A percentile compares a stretch with the other conserved stretches of the same genome.
Conservation (phyloP, 1,140 invertebrate species). For the Pantala flavescens region DNA sequence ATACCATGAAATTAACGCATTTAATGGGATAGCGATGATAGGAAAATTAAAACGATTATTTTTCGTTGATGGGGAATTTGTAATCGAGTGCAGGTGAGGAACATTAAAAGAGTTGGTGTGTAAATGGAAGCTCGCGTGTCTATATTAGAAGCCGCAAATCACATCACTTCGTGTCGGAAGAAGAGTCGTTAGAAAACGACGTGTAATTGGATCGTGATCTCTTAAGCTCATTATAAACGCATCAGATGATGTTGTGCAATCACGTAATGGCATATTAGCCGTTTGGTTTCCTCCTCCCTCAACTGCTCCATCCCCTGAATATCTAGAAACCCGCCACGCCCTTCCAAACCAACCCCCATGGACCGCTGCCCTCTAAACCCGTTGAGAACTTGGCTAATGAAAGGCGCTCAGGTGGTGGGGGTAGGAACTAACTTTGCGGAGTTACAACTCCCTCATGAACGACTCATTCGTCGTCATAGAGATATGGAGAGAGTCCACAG, state of each 20-base stretch:
- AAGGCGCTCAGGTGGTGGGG: not conserved
- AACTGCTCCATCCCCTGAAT: not conserved
- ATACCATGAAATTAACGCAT: no score
- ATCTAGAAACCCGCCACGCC: not conserved
- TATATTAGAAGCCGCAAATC: not conserved
- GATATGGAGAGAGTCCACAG: not conserved
- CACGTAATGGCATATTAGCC: not conserved
- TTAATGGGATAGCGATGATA: no score
- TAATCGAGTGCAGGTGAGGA: no score
- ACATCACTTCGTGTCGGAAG: not conserved
- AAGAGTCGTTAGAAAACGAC: not conserved
- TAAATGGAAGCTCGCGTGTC: not conserved
- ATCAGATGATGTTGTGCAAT: slow-evolving; percentile 1
- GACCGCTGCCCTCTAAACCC: slow-evolving; percentile 5
- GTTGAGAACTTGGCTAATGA: not conserved
- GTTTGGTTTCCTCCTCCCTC: not conserved
- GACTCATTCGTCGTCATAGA: not conserved
- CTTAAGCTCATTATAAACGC: slow-evolving; percentile 10
- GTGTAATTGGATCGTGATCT: not conserved
- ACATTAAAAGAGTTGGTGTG: no score
- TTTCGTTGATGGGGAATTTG: no score
- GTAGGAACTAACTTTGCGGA: not conserved
- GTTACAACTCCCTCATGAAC: slow-evolving; percentile 5
- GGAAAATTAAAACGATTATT: no score
- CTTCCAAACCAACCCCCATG: not conserved